phyloP scores from a whole-genome alignment of 1,140 invertebrate species.

The Rhyzopertha dominica region DNA sequence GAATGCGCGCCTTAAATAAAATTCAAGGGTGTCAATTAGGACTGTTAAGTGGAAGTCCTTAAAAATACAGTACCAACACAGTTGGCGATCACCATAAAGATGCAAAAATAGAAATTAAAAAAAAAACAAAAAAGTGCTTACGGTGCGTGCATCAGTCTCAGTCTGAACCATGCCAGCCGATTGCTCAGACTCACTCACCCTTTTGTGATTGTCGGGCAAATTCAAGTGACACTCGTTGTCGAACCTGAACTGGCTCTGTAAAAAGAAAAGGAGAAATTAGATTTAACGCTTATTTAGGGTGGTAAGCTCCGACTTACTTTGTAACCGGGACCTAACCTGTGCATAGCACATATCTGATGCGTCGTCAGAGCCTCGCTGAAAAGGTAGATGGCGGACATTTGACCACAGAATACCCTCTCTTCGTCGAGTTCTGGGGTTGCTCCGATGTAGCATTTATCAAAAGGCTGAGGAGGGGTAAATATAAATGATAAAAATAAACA shows the following conservation, averaged over 20 bases:
- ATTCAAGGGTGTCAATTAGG: too few species aligned
- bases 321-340: conserved; percentile 91
- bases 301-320: conserved; percentile 65
- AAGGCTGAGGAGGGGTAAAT: conserved; percentile 81
- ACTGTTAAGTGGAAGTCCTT: too few species aligned
- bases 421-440: conserved; percentile 93
- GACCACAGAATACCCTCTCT: conserved; percentile 96
- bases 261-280: too few species aligned
- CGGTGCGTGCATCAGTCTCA: conserved; percentile 47
- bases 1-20: too few species aligned
- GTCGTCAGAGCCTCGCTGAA: conserved; percentile 96
- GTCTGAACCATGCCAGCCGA: conserved; percentile 38
- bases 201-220: conserved; percentile 90
- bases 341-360: conserved; percentile 96
- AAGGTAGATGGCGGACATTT: conserved; percentile 98
- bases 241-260: conserved; percentile 96
- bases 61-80: too few species aligned
- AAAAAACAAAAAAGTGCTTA: conserved; percentile 54
- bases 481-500: conserved; percentile 9
- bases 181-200: conserved; percentile 71
- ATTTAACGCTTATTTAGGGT: background rate
- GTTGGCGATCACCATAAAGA: too few species aligned
- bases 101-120: conserved; percentile 34
- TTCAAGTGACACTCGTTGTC: conserved; percentile 96
- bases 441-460: conserved; percentile 99